Evolutionary conservation across 2,888 invertebrate species (phyloP), one percentile per base, ranked within the genome.

Genomic region (Orthosia incerta): DNA sequence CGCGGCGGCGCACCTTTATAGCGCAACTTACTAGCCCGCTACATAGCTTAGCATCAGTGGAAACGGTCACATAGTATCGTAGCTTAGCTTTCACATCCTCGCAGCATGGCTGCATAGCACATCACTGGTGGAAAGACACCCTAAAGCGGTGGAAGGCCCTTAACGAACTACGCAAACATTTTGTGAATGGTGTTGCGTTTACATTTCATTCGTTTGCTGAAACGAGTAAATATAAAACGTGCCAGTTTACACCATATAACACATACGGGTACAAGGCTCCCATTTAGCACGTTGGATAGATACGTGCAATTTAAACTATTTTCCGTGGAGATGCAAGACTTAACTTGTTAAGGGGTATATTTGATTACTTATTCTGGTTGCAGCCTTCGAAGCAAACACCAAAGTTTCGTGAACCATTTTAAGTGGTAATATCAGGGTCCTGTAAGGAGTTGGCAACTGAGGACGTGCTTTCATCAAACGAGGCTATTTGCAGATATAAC

Each of bases 331-430:
- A 64, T 78, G 50, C 56, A 75, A 56, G 60, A n/a, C 20, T 23
- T 26, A 64, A 60, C 59, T 81, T 65, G 56, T 46, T 56, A 51
- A 59, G 26, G 26, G 18, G 48, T 65, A 71, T 60, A 71, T 78
- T 77, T 80, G 74, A 82, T 83, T 76, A 86, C 50, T 31, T 69
- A 79, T 79, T 67, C 81, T 76, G 20, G 65, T 74, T 72, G 76
- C 63, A 68, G 51, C 71, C 69, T 62, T 55, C 59, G 53, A 26
- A 63, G 72, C 70, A 77, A 81, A 82, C 74, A 81, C 71, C 80
- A 66, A 84, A 85, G 71, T 84, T 80, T 78, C 76, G 76, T 83
- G 78, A 85, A 84, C 84, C 81, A 84, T 82, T 80, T 77, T 80
- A 74, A 79, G 76, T 82, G 83, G 65, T 76, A 79, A 74, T 84